These are phyloP conservation scores for Chlorops oryzae DNA, from an alignment of 1,140 invertebrate species.

Conservation along the genomic window DNA sequence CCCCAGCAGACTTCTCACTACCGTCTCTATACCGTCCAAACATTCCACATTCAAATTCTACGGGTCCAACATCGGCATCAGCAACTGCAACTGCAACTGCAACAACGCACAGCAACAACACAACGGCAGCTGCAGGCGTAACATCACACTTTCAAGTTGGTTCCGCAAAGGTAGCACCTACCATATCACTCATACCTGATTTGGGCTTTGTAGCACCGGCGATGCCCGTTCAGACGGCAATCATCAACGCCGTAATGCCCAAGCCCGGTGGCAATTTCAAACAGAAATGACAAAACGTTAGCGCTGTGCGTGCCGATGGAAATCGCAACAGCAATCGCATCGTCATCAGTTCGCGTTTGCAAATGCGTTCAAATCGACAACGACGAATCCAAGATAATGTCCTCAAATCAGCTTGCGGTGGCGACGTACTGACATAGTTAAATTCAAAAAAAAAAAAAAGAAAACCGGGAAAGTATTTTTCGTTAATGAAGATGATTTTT, in stretches of 20 bases:
- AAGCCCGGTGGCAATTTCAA: conserved; percentile 38
- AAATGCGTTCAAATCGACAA: too few species aligned
- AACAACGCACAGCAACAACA: conserved; percentile 17
- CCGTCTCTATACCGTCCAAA: background rate
- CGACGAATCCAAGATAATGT: too few species aligned
- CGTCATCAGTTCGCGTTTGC: too few species aligned
- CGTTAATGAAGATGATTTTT: too few species aligned
- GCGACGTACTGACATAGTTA: too few species aligned
- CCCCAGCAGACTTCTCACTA: conserved; percentile 17
- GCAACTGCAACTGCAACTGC: conserved; percentile 26
- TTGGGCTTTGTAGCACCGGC: conserved; percentile 49
- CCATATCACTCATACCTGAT: conserved; percentile 49
- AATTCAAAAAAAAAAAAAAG: too few species aligned
- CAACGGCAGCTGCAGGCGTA: conserved; percentile 7
- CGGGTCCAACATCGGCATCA: conserved; percentile 19
- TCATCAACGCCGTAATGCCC: conserved; percentile 34
- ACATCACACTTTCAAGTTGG: conserved; percentile 39
- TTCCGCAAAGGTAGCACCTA: conserved; percentile 42
- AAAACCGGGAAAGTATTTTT: too few species aligned
- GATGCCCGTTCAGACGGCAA: conserved; percentile 33
- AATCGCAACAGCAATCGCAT: too few species aligned
- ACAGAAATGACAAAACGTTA: conserved; percentile 39
- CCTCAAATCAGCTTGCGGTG: too few species aligned
- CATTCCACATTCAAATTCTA: conserved; percentile 8
- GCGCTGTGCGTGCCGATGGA: too few species aligned